Evolutionary conservation across 2,113 vertebrate species (phyloP), one percentile per base, ranked within the genome.

Genomic region (Lethenteron camtschaticum): DNA sequence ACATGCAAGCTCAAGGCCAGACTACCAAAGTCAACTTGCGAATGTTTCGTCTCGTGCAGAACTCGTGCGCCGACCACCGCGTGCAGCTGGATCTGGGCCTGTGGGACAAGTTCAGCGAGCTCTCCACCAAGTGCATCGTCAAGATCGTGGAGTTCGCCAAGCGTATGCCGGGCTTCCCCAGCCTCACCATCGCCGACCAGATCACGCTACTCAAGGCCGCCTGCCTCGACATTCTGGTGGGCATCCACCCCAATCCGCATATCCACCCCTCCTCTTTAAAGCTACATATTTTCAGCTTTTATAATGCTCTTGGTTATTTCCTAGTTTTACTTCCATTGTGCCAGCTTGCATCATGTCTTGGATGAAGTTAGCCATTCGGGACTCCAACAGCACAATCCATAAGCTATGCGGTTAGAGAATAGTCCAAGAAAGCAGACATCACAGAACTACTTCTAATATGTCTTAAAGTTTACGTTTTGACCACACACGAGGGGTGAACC

Each of bases 111-210:
- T 97, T 97, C 86, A 97, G 92, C 55, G 92, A 97, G 80, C 84
- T 97, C 80, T 89, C 92, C 77, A 97, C 92, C n/a, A 97, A 96
- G 87, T 97, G 92, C 90, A 96, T 96, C 85, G 95, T 96, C 79
- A 96, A 96, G 84, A 96, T 96, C 70, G 92, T 97, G 85, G 92
- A 97, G 79, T 97, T 97, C 82, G 91, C 91, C 75, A 97, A 97
- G 79, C 83, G 87, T 71, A 85, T 97, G 78, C 92, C 92, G 59
- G 92, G 92, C 74, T 97, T 97, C 80, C 92, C 92, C 7, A 79
- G 83, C 75, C 80, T 95, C 81, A 90, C 87, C 78, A 95, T 94
- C 74, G 85, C 88, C 13, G 90, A 95, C 81, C 90, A 95, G 76
- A 95, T 95, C 82, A 95, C 90, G 70, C 83, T 95, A 73, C 85